These are phyloP conservation scores for Metellina segmentata DNA, from an alignment of 2,888 invertebrate genomes.

Conservation along the genomic window DNA sequence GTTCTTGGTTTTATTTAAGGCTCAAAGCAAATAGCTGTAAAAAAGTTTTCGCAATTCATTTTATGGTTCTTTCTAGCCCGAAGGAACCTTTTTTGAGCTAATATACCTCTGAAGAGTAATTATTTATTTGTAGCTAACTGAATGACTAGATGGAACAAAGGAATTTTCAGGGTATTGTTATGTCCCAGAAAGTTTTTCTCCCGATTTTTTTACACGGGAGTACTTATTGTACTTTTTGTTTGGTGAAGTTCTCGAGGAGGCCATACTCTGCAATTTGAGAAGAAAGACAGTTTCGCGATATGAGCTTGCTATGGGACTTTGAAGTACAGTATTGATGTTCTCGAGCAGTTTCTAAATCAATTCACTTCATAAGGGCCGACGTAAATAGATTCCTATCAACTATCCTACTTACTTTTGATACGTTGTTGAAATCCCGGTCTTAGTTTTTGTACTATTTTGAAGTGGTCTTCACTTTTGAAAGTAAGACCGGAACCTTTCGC, in stretches of 20 bases:
- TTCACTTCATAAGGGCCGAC: neutral
- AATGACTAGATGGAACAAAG: conserved; percentile 22
- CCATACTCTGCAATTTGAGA: neutral
- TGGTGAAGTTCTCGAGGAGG: neutral
- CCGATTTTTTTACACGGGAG: conserved; percentile 12
- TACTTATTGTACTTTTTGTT: conserved; percentile 13
- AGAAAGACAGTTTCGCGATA: neutral
- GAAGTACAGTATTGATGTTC: conserved; percentile 14
- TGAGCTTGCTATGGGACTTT: conserved; percentile 1
- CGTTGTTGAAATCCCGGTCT: neutral
- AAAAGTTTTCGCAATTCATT: conserved; percentile 4
- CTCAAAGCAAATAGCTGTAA: neutral
- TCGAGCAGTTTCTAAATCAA: conserved; percentile 6
- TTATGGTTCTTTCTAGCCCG: conserved; percentile 13
- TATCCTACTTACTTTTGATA: neutral
- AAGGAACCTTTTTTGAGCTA: conserved; percentile 18
- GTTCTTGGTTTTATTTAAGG: neutral
- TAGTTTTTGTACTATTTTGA: no score
- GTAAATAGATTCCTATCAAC: neutral
- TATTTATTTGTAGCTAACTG: conserved; percentile 26
- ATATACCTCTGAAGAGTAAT: conserved; percentile 7
- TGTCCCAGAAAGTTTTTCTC: neutral
- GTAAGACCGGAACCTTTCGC: no score
- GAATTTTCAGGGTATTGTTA: conserved; percentile 13
- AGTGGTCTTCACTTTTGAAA: no score